Conservation (phyloP, 2,888 invertebrate genomes). For the Trissonchulus sp. region DNA sequence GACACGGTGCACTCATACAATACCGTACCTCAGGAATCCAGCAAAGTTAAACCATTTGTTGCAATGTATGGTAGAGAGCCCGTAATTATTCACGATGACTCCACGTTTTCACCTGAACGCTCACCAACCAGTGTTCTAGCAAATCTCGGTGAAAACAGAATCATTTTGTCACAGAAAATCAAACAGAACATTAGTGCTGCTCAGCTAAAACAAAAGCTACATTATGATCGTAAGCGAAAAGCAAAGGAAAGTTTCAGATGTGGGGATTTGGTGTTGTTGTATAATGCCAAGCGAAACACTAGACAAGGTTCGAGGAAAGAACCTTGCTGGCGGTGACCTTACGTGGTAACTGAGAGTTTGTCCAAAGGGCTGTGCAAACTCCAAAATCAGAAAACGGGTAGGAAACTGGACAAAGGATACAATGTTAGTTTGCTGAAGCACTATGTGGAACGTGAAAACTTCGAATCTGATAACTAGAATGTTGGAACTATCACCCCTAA, state of each 20-base stretch:
- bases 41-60: constrained; percentile 10
- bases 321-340: neutral
- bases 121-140: neutral
- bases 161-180: neutral
- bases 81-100: no score
- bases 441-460: no score
- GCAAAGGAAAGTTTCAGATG: neutral
- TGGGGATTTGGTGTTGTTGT: neutral
- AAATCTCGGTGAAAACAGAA: neutral
- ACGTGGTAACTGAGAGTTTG: neutral
- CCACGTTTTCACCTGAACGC: no score
- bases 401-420: no score
- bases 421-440: no score
- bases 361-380: neutral
- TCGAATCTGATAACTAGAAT: no score
- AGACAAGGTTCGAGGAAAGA: neutral
- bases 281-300: neutral
- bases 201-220: neutral
- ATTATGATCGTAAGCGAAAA: neutral
- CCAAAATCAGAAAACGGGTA: neutral
- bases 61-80: constrained; percentile 7
- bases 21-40: neutral
- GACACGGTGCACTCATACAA: neutral
- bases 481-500: no score
- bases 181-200: neutral